Evolutionary conservation across 1,140 invertebrate genomes (phyloP).

Genomic region (Papilio polyxenes): DNA sequence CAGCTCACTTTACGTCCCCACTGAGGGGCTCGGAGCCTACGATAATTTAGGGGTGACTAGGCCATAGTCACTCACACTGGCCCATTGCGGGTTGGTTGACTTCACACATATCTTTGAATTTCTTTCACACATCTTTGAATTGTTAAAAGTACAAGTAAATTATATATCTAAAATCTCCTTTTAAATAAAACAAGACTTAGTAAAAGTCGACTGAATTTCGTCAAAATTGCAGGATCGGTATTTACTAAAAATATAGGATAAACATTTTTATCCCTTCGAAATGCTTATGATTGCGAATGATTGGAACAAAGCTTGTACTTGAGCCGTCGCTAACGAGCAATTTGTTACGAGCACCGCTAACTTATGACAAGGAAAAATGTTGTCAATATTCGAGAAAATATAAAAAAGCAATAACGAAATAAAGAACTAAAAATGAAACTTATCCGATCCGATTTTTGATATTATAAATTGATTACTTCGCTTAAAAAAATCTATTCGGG

Average conservation of each 20-base stretch:
- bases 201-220: neutral
- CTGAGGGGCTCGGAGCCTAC: too few species aligned
- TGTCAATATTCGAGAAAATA: neutral
- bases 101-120: too few species aligned
- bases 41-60: too few species aligned
- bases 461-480: neutral
- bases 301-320: conserved; percentile 16
- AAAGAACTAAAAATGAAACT: neutral
- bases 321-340: conserved; percentile 21
- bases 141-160: too few species aligned
- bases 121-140: too few species aligned
- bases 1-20: too few species aligned
- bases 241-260: neutral
- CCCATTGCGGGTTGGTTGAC: too few species aligned
- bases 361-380: conserved; percentile 24
- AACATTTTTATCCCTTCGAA: conserved; percentile 21
- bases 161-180: neutral
- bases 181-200: conserved; percentile 7
- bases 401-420: neutral
- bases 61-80: too few species aligned
- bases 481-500: neutral
- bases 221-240: neutral
- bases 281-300: conserved; percentile 19
- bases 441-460: neutral
- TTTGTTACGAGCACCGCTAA: conserved; percentile 20